A percentile compares a stretch with the other conserved stretches of the same genome.
Conservation (phyloP, 2,113 vertebrate genomes). For the Carassius carassius region DNA sequence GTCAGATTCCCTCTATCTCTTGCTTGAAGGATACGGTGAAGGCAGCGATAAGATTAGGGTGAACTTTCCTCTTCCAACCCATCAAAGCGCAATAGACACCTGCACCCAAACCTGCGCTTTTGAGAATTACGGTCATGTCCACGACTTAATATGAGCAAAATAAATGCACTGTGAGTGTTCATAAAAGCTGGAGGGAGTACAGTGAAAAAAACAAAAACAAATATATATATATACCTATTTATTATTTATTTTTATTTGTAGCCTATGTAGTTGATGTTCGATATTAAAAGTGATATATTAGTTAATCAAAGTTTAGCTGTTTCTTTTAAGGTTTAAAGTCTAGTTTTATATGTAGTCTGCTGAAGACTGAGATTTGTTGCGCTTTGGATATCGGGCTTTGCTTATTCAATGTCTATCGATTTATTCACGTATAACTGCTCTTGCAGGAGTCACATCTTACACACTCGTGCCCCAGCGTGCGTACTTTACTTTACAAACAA, state of each 20-base stretch:
- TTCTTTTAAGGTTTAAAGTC: background rate
- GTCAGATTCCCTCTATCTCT: slow-evolving; percentile 79
- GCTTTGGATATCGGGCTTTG: slow-evolving; percentile 65
- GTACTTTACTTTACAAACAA: slow-evolving; percentile 91
- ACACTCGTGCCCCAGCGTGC: slow-evolving; percentile 81
- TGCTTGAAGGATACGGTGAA: slow-evolving; percentile 74
- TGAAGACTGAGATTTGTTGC: background rate
- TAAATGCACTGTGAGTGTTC: background rate
- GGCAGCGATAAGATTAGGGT: slow-evolving; percentile 78
- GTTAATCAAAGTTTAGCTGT: background rate
- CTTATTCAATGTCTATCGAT: slow-evolving; percentile 88
- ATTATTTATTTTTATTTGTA: too few species aligned
- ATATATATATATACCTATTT: too few species aligned
- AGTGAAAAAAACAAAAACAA: background rate
- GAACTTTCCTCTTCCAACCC: slow-evolving; percentile 67
- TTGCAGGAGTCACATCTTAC: slow-evolving; percentile 88
- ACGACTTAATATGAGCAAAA: too few species aligned
- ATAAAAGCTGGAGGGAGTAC: background rate
- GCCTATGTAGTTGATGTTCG: background rate
- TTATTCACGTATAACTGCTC: slow-evolving; percentile 81
- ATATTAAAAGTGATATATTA: background rate
- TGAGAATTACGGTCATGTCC: background rate
- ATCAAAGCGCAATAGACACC: slow-evolving; percentile 57
- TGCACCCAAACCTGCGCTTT: slow-evolving; percentile 29
- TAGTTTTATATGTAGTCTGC: background rate